Base-by-base conservation (phyloP, 2,888 invertebrate genomes). In the Tiliacea citrago region DNA sequence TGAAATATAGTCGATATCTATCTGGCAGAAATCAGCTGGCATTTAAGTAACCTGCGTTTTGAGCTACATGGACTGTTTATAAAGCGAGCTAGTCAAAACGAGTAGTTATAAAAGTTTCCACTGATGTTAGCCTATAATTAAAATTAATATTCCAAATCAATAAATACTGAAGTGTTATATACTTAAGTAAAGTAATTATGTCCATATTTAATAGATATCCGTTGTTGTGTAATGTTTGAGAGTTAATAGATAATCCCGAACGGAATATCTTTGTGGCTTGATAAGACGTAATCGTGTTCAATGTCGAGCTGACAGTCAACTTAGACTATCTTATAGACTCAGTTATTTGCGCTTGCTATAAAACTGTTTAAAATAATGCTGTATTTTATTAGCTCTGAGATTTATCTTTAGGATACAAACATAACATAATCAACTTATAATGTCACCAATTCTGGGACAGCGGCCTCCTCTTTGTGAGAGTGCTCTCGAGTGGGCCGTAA, bases 341-440 rank as follows among this genome's bases (percentile, higher is more conserved):
- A 57, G 82, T 80, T 79, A 68, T 79, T 79, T 82, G 89, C 84
- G 86, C 82, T 83, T 87, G 87, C 73, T 85, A 55, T 18, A 1
- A n/a, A 66, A 55, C 35, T 66, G 29, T 65, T n/a, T 9, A 35
- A 66, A 63, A 35, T 16, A 55, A 35, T 53, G 35, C n/a, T n/a
- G 13, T 63, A 29, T 29, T 63, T 65, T 12, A 29, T 29, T 13
- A 47, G 47, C 47, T n/a, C n/a, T n/a, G n/a, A n/a, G n/a, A n/a
- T n/a, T n/a, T n/a, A n/a, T n/a, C n/a, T n/a, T n/a, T n/a, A n/a
- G n/a, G n/a, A n/a, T n/a, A 12, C 0, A 47, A 18, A 47, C 12
- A 63, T 6, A 18, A 6, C 7, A 24, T 55, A 55, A 2, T 24
- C 13, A 58, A 18, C 29, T 8, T 47, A 5, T 63, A 63, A 29